Evolutionary conservation across 2,797 vertebrate genomes (phyloP).

Genomic region (Myotis findleyi): DNA sequence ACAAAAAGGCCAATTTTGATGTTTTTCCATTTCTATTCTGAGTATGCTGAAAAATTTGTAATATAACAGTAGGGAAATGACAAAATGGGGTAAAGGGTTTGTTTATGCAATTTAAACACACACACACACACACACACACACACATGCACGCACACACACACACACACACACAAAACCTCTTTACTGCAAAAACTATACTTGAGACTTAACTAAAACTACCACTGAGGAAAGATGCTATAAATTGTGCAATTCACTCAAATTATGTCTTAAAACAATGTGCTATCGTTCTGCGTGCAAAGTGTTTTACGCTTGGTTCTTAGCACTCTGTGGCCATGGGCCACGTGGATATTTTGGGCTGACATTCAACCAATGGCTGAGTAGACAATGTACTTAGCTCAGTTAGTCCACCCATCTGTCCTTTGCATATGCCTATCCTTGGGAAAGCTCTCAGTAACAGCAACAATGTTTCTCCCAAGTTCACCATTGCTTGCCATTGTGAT

Average conservation of each 20-base stretch:
- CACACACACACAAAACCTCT: not conserved
- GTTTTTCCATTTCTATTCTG: not conserved
- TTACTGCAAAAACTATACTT: constrained; percentile 36
- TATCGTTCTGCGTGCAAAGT: constrained; percentile 53
- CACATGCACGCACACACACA: too few species aligned
- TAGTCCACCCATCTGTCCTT: constrained; percentile 83
- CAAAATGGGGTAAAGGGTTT: not conserved
- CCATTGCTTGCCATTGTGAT: constrained; percentile 58
- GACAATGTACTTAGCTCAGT: constrained; percentile 80
- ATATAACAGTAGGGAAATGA: not conserved
- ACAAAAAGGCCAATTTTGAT: constrained; percentile 13
- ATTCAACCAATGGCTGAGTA: constrained; percentile 82
- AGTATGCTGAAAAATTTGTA: constrained; percentile 12
- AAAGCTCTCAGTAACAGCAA: constrained; percentile 78
- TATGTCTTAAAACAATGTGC: constrained; percentile 47
- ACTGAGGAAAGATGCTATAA: not conserved
- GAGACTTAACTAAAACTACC: not conserved
- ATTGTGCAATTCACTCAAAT: constrained; percentile 49
- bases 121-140: not conserved
- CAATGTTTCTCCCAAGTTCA: constrained; percentile 64
- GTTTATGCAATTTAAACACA: not conserved
- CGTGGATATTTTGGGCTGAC: constrained; percentile 82
- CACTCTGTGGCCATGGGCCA: constrained; percentile 72
- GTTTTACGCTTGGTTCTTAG: constrained; percentile 79
- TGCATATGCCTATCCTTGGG: constrained; percentile 80